These are phyloP conservation scores for Paramormyrops hopkinsi DNA, from an alignment of 2,797 vertebrate species.

Conservation along the genomic window DNA sequence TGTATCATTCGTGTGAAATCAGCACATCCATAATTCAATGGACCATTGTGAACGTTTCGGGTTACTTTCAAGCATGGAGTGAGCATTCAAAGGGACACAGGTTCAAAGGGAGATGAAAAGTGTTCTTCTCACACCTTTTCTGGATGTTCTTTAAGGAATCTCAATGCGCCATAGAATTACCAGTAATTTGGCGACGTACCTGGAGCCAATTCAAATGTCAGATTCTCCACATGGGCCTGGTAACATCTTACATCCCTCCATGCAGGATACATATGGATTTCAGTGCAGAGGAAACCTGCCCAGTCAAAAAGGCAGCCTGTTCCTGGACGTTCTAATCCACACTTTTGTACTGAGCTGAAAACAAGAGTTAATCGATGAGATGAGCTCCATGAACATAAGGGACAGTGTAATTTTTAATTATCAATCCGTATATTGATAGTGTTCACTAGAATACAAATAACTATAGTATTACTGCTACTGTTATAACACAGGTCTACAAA, in stretches of 20 bases:
- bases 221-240: not conserved
- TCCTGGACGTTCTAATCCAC: not conserved
- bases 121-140: not conserved
- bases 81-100: not conserved
- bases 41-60: not conserved
- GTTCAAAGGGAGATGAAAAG: not conserved
- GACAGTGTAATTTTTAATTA: not conserved
- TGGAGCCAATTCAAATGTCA: constrained; percentile 1
- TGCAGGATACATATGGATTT: not conserved
- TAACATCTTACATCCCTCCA: not conserved
- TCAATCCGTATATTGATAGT: not conserved
- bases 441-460: not conserved
- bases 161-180: not conserved
- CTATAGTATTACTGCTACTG: not conserved
- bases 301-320: not conserved
- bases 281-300: not conserved
- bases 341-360: not conserved
- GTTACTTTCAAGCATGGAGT: not conserved
- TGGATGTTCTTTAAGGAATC: not conserved
- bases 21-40: not conserved
- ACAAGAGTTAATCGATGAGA: not conserved
- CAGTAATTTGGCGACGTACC: constrained; percentile 1
- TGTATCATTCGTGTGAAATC: not conserved
- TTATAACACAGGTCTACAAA: not conserved
- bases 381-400: not conserved